Conservation (phyloP, 1,140 invertebrate species). For the Xylocopa sonorina region DNA sequence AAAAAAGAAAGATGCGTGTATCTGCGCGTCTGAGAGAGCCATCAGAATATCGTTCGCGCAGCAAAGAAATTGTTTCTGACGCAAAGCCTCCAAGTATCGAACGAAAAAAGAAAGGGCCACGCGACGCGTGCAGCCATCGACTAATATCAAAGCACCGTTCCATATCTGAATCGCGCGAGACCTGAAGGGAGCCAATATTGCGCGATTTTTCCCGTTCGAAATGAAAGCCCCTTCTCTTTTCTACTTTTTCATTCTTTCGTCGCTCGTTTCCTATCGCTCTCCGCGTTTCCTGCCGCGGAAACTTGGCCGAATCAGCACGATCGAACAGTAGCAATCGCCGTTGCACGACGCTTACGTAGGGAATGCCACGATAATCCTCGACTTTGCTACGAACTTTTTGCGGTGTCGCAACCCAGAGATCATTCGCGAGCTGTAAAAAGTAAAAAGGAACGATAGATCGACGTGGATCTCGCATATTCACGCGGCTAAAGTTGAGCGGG, state of each 20-base stretch:
- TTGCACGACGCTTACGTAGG: conserved; percentile 37
- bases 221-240: background rate
- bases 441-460: conserved; percentile 50
- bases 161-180: conserved; percentile 41
- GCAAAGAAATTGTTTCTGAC: no score
- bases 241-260: background rate
- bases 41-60: background rate
- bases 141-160: conserved; percentile 16
- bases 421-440: conserved; percentile 39
- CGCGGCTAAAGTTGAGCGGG: conserved; percentile 62
- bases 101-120: background rate
- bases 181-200: background rate
- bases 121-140: conserved; percentile 2
- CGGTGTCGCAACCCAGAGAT: conserved; percentile 11
- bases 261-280: background rate
- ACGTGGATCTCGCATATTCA: conserved; percentile 66
- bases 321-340: background rate
- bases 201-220: background rate
- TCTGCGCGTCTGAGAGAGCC: no score
- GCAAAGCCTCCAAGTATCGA: background rate
- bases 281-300: no score
- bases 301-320: background rate
- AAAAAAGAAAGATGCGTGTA: no score
- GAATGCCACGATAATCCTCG: conserved; percentile 43
- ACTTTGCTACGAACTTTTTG: conserved; percentile 29